These are phyloP conservation scores for Danio aesculapii DNA, from an alignment of 2,797 vertebrate species.

Conservation along the genomic window DNA sequence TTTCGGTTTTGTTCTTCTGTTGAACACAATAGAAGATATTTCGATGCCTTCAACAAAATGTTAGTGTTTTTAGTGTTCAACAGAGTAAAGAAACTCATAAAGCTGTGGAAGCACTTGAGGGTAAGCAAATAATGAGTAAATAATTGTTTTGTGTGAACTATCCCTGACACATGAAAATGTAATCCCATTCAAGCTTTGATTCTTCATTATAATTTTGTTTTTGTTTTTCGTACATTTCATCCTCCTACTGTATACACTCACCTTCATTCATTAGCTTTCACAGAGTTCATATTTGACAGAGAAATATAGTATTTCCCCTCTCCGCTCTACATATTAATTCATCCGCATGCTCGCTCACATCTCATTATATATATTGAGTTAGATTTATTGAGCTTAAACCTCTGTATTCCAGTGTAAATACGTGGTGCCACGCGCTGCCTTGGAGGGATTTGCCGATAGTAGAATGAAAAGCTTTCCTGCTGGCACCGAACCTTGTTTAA, in stretches of 20 bases:
- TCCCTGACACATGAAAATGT: no score
- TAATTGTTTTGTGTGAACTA: no score
- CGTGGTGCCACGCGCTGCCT: conserved; percentile 34
- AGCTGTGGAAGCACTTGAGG: no score
- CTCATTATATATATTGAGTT: conserved; percentile 33
- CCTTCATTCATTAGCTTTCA: background rate
- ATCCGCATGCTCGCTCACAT: conserved; percentile 22
- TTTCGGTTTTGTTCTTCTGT: no score
- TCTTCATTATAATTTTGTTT: background rate
- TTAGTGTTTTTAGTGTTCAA: no score
- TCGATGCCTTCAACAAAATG: no score
- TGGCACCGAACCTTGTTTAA: conserved; percentile 50
- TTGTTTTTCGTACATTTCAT: background rate
- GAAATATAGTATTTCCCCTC: conserved; percentile 1
- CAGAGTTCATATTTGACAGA: background rate
- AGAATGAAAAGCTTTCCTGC: conserved; percentile 45
- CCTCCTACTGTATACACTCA: background rate
- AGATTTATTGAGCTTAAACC: conserved; percentile 44
- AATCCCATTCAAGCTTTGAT: background rate
- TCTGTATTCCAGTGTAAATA: conserved; percentile 33
- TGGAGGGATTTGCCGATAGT: conserved; percentile 35
- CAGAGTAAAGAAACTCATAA: no score
- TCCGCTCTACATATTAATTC: conserved; percentile 8
- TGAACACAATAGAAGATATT: no score
- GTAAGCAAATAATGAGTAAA: no score